These are phyloP conservation scores for Rousettus madagascariensis DNA, from an alignment of 2,797 vertebrate species.

Conservation along the genomic window DNA sequence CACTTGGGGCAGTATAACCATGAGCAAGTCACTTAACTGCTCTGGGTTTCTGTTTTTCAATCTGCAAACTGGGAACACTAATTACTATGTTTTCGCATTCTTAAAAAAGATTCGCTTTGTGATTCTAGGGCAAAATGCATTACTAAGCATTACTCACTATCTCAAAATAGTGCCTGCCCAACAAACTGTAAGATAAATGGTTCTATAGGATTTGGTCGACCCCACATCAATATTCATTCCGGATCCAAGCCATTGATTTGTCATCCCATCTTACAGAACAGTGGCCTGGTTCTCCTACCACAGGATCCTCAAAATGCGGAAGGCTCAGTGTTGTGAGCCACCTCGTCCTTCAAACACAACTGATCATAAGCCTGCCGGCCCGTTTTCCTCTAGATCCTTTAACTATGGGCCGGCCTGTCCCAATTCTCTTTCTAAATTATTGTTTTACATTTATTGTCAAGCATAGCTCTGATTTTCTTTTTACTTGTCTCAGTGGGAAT, in stretches of 20 bases:
- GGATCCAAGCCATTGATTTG: constrained; percentile 89
- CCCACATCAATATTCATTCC: constrained; percentile 85
- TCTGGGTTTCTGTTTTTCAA: not conserved
- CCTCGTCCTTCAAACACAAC: constrained; percentile 90
- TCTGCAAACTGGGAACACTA: not conserved
- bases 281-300: constrained; percentile 89
- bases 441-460: constrained; percentile 88
- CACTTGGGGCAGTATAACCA: not conserved
- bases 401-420: constrained; percentile 90
- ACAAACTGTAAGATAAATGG: not conserved
- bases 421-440: constrained; percentile 87
- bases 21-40: not conserved
- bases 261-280: constrained; percentile 89
- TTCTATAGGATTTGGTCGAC: not conserved
- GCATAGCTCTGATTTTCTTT: constrained; percentile 91
- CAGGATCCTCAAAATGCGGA: constrained; percentile 88
- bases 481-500: constrained; percentile 84
- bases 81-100: not conserved
- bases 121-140: not conserved
- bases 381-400: constrained; percentile 90
- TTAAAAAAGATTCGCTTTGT: not conserved
- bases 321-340: constrained; percentile 90
- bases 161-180: not conserved
- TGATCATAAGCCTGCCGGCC: constrained; percentile 87
- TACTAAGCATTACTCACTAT: not conserved